Evolutionary conservation across 2,888 invertebrate species (phyloP).

Genomic region (Ferrisia virgata): DNA sequence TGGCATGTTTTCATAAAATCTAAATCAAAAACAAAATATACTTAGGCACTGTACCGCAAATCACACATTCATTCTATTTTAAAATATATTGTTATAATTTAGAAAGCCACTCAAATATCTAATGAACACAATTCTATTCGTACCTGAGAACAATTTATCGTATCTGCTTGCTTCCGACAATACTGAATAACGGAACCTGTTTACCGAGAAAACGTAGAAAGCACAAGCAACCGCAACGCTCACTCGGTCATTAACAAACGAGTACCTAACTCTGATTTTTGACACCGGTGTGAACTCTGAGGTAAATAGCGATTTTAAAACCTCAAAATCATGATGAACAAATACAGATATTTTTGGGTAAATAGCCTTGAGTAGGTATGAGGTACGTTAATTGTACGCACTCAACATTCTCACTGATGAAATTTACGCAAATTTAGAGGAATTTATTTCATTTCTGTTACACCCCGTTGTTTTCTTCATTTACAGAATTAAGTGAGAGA

Average conservation of each 20-base stretch:
- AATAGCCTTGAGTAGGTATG: not conserved
- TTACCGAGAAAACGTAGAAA: not conserved
- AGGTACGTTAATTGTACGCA: not conserved
- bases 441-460: too few relatives aligned
- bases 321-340: not conserved
- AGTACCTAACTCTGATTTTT: not conserved
- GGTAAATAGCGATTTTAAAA: not conserved
- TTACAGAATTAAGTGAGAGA: too few relatives aligned
- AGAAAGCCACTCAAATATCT: not conserved
- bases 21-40: not conserved
- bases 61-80: not conserved
- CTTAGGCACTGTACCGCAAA: not conserved
- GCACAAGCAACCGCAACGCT: not conserved
- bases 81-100: not conserved
- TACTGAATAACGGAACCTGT: conserved; percentile 24
- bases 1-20: not conserved
- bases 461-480: too few relatives aligned
- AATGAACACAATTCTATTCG: not conserved
- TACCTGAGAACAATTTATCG: not conserved
- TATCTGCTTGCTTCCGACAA: not conserved
- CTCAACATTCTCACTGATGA: not conserved
- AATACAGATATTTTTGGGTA: not conserved
- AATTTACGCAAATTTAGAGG: not conserved
- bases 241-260: not conserved
- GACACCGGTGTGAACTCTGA: not conserved